phyloP scores from a whole-genome alignment of 2,113 vertebrate genomes.

The Perca flavescens region DNA sequence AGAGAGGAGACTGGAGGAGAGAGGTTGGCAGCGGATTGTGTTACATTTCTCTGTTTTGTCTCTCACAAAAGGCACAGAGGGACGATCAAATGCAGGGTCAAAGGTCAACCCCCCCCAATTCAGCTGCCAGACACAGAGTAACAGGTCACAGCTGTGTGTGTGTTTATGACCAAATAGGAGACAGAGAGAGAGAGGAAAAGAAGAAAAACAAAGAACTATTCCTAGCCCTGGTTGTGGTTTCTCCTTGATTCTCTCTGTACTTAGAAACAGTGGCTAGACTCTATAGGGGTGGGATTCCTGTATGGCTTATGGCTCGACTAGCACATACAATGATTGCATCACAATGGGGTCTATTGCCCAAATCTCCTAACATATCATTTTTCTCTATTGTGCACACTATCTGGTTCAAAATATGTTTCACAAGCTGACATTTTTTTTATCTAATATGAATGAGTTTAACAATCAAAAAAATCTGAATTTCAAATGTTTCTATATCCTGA shows the following conservation, averaged over 20 bases:
- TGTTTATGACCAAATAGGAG: background rate
- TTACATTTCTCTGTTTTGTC: conserved; percentile 64
- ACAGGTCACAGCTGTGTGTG: conserved; percentile 52
- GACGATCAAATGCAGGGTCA: conserved; percentile 58
- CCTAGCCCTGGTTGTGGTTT: background rate
- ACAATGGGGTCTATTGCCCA: background rate
- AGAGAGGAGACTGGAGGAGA: conserved; percentile 7
- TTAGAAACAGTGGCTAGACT: no score
- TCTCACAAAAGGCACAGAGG: conserved; percentile 40
- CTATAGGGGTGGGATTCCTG: no score
- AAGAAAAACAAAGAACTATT: background rate
- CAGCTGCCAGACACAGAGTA: conserved; percentile 34
- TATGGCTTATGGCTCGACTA: no score
- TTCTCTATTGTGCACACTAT: no score
- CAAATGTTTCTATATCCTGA: background rate
- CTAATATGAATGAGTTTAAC: no score
- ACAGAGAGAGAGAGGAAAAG: background rate
- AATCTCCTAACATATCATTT: no score
- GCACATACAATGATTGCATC: no score
- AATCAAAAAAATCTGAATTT: no score
- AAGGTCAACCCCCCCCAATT: conserved; percentile 32
- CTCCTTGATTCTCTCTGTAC: background rate
- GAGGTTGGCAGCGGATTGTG: conserved; percentile 22
- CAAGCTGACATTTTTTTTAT: no score
- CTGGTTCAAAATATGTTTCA: no score